Evolutionary conservation across 2,113 vertebrate genomes (phyloP), one percentile per base, ranked within the genome.

Genomic region (Camelus bactrianus): DNA sequence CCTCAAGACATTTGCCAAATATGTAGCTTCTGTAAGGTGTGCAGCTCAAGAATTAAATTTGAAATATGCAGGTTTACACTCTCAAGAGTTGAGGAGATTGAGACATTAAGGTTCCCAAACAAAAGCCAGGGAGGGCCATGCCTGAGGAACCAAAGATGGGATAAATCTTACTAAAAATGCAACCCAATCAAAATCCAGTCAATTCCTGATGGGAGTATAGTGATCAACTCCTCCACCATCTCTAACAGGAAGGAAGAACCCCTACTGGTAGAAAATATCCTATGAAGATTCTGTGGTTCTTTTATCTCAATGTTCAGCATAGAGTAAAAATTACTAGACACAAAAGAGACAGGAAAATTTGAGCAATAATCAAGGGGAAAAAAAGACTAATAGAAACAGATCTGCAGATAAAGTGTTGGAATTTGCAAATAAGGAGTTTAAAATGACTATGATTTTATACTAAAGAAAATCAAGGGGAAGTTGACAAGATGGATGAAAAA

Each of bases 301-400:
- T 75, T 93, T 67, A 76, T 26, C 42, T n/a, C 26, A 46, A 15
- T 89, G 58, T 85, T 73, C 46, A 89, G 42, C 24, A 35, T n/a
- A 70, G 52, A 84, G 88, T 79, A 70, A 85, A 92, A 89, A 67
- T 94, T 46, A 52, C 19, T 70, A 75, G 54, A 88, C 28, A 32
- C 28, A 69, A 65, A 38, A 72, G 32, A 93, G 48, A 26, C 85
- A 94, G 62, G 17, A 12, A 84, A 60, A 32, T 73, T 8, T 54
- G 70, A 83, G 42, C 30, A 79, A 87, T 87, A 73, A 56, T 75
- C 35, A 79, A 17, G 26, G 3, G 12, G 38, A 69, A 86, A 65
- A 77, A 69, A 22, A 22, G 84, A 9, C 69, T 1, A 60, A 54
- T 24, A 79, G 42, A 82, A 72, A 60, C 5, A 95, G 62, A 56